Conservation (phyloP, 2,888 invertebrate genomes). For the Sisyra terminalis region DNA sequence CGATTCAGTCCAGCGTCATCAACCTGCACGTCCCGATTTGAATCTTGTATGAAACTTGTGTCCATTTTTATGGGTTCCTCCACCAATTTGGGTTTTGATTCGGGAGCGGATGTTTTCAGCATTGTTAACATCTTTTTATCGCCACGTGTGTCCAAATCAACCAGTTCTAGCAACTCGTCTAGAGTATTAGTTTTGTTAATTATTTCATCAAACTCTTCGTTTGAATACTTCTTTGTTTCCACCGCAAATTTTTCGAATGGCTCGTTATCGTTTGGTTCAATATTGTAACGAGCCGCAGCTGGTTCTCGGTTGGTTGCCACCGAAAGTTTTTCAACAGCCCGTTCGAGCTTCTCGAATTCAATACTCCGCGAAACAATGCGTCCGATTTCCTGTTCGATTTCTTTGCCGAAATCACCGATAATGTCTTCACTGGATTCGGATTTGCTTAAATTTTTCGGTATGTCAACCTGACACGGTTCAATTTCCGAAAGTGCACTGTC, state of each 20-base stretch:
- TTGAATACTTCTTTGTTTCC: neutral
- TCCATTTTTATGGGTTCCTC: constrained; percentile 2
- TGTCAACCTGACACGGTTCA: neutral
- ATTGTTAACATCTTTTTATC: constrained; percentile 2
- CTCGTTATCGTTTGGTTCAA: constrained; percentile 22
- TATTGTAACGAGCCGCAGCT: constrained; percentile 22
- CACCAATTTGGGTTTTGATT: neutral
- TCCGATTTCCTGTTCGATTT: constrained; percentile 39
- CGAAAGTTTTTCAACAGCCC: constrained; percentile 23
- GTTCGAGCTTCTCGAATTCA: constrained; percentile 18
- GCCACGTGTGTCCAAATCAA: constrained; percentile 10
- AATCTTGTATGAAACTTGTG: neutral
- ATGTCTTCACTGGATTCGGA: constrained; percentile 27
- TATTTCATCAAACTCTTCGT: constrained; percentile 2
- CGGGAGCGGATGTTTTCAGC: neutral
- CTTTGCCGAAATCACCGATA: constrained; percentile 40
- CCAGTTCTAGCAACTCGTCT: constrained; percentile 8
- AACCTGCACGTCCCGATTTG: neutral
- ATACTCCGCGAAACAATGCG: constrained; percentile 30
- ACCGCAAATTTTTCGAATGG: constrained; percentile 15
- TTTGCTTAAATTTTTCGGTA: neutral
- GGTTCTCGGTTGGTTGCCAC: constrained; percentile 21
- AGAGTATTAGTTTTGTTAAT: constrained; percentile 6
- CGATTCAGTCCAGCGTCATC: constrained; percentile 15
- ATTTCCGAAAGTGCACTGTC: neutral